Conservation (phyloP, 2,113 vertebrate species). For the Prolemur simus region DNA sequence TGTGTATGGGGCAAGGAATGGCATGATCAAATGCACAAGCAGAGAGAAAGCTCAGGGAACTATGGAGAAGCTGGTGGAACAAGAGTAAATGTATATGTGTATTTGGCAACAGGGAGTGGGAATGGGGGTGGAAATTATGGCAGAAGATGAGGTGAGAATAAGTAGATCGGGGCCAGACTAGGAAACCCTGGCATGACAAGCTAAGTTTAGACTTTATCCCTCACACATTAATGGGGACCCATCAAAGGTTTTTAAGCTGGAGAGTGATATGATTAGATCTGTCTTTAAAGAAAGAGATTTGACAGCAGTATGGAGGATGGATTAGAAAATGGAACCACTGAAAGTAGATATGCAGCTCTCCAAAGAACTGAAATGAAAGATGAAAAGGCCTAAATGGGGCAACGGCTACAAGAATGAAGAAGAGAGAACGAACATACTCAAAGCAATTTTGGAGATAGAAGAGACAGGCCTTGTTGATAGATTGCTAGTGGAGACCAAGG, state of each 20-base stretch:
- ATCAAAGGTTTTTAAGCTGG: constrained; percentile 44
- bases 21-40: neutral
- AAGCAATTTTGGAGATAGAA: constrained; percentile 49
- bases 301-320: constrained; percentile 17
- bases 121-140: neutral
- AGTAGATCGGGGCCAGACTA: neutral
- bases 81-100: neutral
- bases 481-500: neutral
- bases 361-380: constrained; percentile 23
- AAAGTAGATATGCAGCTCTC: neutral
- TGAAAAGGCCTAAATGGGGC: neutral
- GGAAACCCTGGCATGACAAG: neutral
- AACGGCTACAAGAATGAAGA: neutral
- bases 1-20: neutral
- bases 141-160: constrained; percentile 27
- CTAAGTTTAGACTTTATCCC: neutral
- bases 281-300: constrained; percentile 42
- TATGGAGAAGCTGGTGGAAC: neutral
- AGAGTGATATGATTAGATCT: constrained; percentile 17
- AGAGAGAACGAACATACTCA: constrained; percentile 5
- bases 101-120: neutral
- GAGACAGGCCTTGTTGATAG: neutral
- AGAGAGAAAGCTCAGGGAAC: neutral
- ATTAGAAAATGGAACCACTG: constrained; percentile 22
- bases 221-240: neutral